Evolutionary conservation across 2,797 vertebrate genomes (phyloP), one percentile per base, ranked within the genome.

Genomic region (Molossus molossus): DNA sequence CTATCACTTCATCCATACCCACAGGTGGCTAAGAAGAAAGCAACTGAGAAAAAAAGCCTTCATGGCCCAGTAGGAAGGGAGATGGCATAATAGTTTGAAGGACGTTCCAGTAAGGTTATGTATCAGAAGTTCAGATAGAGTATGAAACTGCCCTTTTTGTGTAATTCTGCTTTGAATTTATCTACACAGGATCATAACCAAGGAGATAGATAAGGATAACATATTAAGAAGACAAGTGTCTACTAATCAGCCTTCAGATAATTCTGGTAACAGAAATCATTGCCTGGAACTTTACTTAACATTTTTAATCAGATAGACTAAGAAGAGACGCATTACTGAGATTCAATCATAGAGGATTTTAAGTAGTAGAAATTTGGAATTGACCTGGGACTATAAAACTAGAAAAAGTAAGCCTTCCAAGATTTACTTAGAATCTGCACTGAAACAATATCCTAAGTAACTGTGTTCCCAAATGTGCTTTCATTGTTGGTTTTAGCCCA

Each of bases 221-320:
- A 9, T 23, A 55, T 23, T 37, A 27, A 50, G 53, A 95, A 18
- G 21, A 81, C 13, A 80, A 84, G 70, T 58, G 6, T 70, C 50
- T 67, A 65, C 53, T 53, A 82, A 53, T 9, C 45, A 62, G 45
- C n/a, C 58, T 87, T 87, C 15, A 9, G 48, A 53, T 64, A 65
- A 85, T 90, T 85, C 60, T 70, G 48, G 9, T 82, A 69, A 91
- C 21, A 91, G 55, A 60, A 88, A 57, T 76, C 23, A 88, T 50
- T 88, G 53, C 58, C 70, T 92, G 37, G 94, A 96, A 90, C 48
- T 50, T n/a, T 23, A 53, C 53, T 64, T 83, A 48, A 75, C 20
- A 80, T 86, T 91, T 92, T 90, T 50, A 87, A 86, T 89, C 64
- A 86, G 37, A 80, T 64, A 87, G 93, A 64, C 58, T 90, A 58